Conservation (phyloP, 64 coral and sea anemone genomes). For the Trachythela sp. region DNA sequence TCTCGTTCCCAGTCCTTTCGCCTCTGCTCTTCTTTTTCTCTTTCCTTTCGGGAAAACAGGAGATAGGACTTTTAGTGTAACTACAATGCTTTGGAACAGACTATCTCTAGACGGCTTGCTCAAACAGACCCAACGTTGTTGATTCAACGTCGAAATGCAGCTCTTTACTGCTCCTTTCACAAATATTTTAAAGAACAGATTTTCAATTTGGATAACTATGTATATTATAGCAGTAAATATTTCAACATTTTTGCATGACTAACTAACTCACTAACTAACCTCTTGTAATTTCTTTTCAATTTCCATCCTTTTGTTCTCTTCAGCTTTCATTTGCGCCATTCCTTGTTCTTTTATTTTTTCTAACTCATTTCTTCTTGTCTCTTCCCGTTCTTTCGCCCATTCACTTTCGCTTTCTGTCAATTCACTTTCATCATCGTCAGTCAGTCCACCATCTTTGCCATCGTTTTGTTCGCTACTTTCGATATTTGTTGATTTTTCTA, state of each 20-base stretch:
- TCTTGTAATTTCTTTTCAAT: slow-evolving; percentile 58
- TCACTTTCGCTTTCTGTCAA: slow-evolving; percentile 88
- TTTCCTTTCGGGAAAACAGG: slow-evolving; percentile 13
- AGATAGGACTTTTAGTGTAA: too few relatives aligned
- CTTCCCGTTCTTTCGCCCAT: slow-evolving; percentile 60
- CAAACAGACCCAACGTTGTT: too few relatives aligned
- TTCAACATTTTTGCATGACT: too few relatives aligned
- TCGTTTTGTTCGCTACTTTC: not conserved
- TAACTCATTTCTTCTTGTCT: slow-evolving; percentile 47
- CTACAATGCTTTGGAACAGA: too few relatives aligned
- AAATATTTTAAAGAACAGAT: too few relatives aligned
- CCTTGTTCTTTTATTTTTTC: slow-evolving; percentile 32
- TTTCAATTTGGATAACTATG: too few relatives aligned
- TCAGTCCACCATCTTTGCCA: not conserved
- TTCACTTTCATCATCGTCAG: slow-evolving; percentile 63
- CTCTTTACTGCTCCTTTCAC: too few relatives aligned
- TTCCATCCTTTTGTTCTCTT: slow-evolving; percentile 27
- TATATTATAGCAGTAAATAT: too few relatives aligned
- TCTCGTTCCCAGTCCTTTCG: slow-evolving; percentile 62
- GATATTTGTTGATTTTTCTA: not conserved
- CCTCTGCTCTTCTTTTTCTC: slow-evolving; percentile 56
- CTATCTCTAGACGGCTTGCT: too few relatives aligned
- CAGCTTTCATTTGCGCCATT: slow-evolving; percentile 35
- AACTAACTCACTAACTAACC: slow-evolving; percentile 46
- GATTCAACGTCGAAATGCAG: too few relatives aligned